phyloP scores from a whole-genome alignment of 1,140 invertebrate species.

The Microplitis mediator region DNA sequence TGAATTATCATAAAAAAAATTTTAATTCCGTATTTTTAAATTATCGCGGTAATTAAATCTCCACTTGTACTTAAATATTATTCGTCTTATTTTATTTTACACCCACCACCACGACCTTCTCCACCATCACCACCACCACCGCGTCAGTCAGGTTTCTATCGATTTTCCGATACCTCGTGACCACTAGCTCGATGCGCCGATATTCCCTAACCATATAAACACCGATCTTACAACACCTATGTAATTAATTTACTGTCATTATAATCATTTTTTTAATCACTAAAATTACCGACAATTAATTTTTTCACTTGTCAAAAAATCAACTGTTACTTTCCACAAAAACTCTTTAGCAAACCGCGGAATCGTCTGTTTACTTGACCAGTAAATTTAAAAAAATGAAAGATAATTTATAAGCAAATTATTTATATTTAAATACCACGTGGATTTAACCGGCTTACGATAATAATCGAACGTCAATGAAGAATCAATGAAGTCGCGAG shows the following conservation, averaged over 20 bases:
- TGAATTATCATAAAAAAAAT: no score
- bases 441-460: no score
- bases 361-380: no score
- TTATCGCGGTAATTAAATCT: no score
- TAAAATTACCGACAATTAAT: background rate
- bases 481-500: conserved; percentile 27
- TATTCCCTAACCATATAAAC: conserved; percentile 23
- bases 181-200: conserved; percentile 42
- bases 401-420: no score
- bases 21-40: background rate
- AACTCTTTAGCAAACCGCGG: no score
- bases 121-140: conserved; percentile 10
- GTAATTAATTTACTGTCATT: background rate
- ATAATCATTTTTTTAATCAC: background rate
- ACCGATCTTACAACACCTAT: conserved; percentile 16
- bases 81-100: background rate
- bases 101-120: conserved; percentile 3
- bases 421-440: no score
- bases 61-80: no score
- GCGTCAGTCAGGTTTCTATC: conserved; percentile 56
- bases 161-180: conserved; percentile 61
- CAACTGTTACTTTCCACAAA: no score
- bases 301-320: background rate
- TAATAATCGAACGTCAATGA: conserved; percentile 31
- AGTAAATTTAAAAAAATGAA: no score